phyloP scores from a whole-genome alignment of 2,113 vertebrate species.

The Rhinolophus sinicus region DNA sequence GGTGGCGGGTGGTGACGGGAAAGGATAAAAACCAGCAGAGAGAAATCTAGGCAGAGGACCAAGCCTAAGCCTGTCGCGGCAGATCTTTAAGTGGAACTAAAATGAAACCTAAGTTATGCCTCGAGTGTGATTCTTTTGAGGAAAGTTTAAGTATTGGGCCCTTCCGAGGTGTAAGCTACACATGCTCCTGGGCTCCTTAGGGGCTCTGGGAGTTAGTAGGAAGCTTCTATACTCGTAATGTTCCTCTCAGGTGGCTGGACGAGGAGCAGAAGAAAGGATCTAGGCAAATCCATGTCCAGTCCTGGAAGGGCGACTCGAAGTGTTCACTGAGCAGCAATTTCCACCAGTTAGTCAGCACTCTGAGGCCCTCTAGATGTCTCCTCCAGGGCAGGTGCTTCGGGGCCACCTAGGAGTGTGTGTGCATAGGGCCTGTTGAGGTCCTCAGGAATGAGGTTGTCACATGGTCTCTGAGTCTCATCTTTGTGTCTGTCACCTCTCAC shows the following conservation, averaged over 20 bases:
- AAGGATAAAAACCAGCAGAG: not conserved
- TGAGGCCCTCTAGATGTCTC: not conserved
- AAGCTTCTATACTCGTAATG: not conserved
- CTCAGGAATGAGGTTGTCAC: not conserved
- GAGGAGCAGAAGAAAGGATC: not conserved
- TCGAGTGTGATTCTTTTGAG: not conserved
- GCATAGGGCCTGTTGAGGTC: not conserved
- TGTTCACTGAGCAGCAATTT: not conserved
- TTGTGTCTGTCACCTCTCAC: slow-evolving; percentile 53
- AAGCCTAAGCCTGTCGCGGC: not conserved
- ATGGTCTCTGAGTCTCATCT: not conserved
- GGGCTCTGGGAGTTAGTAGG: not conserved
- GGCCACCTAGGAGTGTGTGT: not conserved
- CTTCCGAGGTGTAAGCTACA: not conserved
- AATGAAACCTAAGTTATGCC: not conserved
- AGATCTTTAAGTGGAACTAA: not conserved
- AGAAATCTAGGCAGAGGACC: not conserved
- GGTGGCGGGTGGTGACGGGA: not conserved
- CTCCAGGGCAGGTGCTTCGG: not conserved
- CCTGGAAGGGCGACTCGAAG: not conserved
- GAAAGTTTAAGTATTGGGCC: not conserved
- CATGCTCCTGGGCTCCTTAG: not conserved
- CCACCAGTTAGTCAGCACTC: not conserved
- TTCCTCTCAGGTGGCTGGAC: not conserved
- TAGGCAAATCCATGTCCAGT: not conserved